Conservation (phyloP, 2,797 vertebrate species). For the Rhynchotus rufescens region DNA sequence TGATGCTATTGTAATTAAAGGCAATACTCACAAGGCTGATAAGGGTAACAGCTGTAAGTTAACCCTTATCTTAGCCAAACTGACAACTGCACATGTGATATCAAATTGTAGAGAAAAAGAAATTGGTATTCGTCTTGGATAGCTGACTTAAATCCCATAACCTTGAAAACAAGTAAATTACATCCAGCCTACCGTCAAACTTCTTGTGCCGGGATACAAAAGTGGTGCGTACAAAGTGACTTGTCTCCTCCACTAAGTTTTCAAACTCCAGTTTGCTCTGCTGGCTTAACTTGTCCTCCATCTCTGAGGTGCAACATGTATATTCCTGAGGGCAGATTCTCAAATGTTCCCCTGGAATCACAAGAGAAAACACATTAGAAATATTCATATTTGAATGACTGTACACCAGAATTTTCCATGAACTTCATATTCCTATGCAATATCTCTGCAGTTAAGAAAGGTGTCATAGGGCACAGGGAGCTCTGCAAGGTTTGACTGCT, state of each 20-base stretch:
- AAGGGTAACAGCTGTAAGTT: conserved; percentile 49
- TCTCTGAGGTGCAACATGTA: conserved; percentile 94
- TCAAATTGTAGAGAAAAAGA: neutral
- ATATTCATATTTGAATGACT: neutral
- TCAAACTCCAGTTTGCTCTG: conserved; percentile 95
- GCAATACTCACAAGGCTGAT: conserved; percentile 49
- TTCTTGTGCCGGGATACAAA: conserved; percentile 94
- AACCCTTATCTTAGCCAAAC: conserved; percentile 52
- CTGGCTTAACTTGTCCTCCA: conserved; percentile 93
- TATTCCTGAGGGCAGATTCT: conserved; percentile 92
- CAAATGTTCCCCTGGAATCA: conserved; percentile 90
- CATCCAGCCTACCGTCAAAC: conserved; percentile 90
- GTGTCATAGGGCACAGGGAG: neutral
- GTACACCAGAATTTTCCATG: neutral
- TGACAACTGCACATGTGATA: conserved; percentile 14
- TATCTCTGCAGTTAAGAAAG: neutral
- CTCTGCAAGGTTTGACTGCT: neutral
- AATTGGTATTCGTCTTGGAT: neutral
- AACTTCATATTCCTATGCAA: neutral
- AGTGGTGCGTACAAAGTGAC: conserved; percentile 90
- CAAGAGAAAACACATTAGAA: neutral
- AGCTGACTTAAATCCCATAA: neutral
- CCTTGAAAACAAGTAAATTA: neutral
- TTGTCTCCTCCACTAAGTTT: conserved; percentile 91
- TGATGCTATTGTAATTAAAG: conserved; percentile 63